Conservation (phyloP, 2,888 invertebrate genomes). For the Sarcophaga variegata region DNA sequence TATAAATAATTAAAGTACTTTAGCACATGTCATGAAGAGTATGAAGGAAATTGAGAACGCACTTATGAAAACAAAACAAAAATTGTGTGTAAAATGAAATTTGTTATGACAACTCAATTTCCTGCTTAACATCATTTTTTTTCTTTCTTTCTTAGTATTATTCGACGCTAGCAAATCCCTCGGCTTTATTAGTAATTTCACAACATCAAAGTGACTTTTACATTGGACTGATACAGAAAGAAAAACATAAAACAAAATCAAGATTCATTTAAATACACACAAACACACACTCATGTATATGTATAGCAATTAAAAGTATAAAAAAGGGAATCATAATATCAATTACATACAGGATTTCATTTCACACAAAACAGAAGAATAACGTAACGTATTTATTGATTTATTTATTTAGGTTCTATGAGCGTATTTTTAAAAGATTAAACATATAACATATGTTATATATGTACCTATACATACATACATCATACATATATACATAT, state of each 20-base stretch:
- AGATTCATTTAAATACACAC: background rate
- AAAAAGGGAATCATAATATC: constrained; percentile 51
- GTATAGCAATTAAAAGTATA: background rate
- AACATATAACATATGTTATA: background rate
- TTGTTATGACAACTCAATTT: constrained; percentile 64
- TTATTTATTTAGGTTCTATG: constrained; percentile 57
- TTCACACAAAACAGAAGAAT: constrained; percentile 41
- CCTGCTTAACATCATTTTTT: constrained; percentile 43
- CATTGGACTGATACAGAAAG: constrained; percentile 57
- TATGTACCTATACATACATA: too few relatives aligned
- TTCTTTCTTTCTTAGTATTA: background rate
- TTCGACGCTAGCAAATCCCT: constrained; percentile 8
- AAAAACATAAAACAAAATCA: constrained; percentile 29
- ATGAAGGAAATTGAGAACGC: background rate
- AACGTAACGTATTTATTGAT: constrained; percentile 46
- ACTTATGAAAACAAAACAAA: background rate
- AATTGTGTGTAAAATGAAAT: constrained; percentile 41
- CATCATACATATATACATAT: background rate
- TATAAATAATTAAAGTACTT: constrained; percentile 17
- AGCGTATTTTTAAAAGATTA: constrained; percentile 65
- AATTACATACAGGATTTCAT: constrained; percentile 68
- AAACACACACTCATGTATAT: constrained; percentile 13
- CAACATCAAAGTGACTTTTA: constrained; percentile 63
- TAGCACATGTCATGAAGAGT: constrained; percentile 3
- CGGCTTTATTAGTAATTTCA: constrained; percentile 50